Evolutionary conservation across 1,140 invertebrate species (phyloP).

Genomic region (Musca domestica): DNA sequence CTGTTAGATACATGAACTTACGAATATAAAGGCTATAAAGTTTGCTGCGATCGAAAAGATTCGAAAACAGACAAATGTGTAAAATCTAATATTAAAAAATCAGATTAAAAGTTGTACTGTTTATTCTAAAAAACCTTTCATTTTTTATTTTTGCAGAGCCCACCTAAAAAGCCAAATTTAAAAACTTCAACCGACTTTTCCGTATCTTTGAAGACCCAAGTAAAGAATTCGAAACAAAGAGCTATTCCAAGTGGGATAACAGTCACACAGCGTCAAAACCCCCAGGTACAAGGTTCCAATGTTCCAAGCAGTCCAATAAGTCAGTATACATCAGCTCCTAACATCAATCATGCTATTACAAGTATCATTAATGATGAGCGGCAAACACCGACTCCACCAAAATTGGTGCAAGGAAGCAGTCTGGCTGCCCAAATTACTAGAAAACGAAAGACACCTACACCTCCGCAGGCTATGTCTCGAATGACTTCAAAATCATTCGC

Average conservation of each 20-base stretch:
- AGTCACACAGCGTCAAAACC: conserved; percentile 9
- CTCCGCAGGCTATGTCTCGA: not conserved
- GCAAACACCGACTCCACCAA: conserved; percentile 1
- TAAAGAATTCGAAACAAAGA: conserved; percentile 13
- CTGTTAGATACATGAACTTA: not conserved
- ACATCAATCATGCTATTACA: conserved; percentile 6
- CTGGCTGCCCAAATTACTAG: not conserved
- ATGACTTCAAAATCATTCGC: not conserved
- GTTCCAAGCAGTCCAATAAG: not conserved
- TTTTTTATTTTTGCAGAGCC: conserved; percentile 9
- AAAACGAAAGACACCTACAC: conserved; percentile 18
- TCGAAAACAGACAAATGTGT: not conserved
- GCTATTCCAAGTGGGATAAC: conserved; percentile 22
- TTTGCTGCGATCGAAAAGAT: not conserved
- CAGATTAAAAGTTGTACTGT: too few relatives aligned
- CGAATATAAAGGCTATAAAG: not conserved
- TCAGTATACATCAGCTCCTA: not conserved
- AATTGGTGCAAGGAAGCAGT: not conserved
- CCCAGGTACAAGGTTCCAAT: not conserved
- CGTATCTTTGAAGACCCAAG: not conserved
- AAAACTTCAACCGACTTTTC: not conserved
- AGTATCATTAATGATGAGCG: conserved; percentile 7
- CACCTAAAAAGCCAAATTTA: conserved; percentile 5
- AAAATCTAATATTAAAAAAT: not conserved
- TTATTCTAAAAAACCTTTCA: too few relatives aligned